Percentiles rank a stretch among this genome's conserved stretches.
phyloP scores from a whole-genome alignment of 2,113 vertebrate genomes.

The Herpetotheres cachinnans region DNA sequence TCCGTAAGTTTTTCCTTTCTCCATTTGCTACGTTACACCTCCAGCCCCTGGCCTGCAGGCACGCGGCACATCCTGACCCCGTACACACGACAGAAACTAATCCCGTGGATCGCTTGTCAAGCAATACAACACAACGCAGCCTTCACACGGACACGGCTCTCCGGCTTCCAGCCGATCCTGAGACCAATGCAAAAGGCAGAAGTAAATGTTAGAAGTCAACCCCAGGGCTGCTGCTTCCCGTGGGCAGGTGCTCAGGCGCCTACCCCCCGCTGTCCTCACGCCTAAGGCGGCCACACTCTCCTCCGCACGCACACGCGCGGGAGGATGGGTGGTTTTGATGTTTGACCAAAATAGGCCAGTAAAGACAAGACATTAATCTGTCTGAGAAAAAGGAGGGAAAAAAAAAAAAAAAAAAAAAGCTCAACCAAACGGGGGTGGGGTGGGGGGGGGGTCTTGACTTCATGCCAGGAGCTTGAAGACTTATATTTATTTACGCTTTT shows the following conservation, averaged over 20 bases:
- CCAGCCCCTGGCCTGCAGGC: background rate
- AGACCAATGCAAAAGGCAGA: background rate
- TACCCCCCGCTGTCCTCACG: background rate
- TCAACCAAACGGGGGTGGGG: background rate
- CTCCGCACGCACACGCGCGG: background rate
- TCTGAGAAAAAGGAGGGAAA: background rate
- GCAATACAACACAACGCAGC: fast-evolving
- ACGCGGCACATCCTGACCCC: fast-evolving
- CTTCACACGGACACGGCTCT: fast-evolving
- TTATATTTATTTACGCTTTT: conserved; percentile 61
- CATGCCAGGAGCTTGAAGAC: background rate
- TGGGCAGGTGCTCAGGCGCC: background rate
- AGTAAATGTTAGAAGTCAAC: background rate
- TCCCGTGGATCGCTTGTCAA: fast-evolving
- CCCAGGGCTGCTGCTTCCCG: background rate
- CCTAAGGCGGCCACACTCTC: background rate
- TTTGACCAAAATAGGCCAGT: background rate
- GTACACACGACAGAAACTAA: background rate
- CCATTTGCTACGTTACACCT: background rate
- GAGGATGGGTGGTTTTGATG: background rate
- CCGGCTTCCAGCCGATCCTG: background rate
- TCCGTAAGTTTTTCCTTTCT: background rate
- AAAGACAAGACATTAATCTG: conserved; percentile 50
- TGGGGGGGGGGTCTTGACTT: conserved; percentile 44
- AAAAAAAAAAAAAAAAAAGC: too few relatives aligned